A percentile compares a stretch with the other conserved stretches of the same genome.
Conservation (phyloP, 2,797 vertebrate species). For the Luscinia luscinia region DNA sequence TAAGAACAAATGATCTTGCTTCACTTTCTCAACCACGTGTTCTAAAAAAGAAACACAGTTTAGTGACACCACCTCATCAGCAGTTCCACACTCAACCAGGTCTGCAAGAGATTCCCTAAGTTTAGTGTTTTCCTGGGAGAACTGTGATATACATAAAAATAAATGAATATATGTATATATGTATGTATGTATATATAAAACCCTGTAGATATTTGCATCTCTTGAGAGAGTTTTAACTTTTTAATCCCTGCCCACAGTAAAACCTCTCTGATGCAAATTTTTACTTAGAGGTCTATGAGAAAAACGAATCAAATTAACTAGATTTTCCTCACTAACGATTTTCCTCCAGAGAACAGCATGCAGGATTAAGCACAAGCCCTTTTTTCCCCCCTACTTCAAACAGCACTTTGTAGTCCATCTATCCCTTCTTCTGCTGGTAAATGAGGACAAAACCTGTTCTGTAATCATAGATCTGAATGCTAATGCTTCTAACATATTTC, state of each 20-base stretch:
- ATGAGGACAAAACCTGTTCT: slow-evolving; percentile 4
- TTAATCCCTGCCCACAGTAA: not conserved
- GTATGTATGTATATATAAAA: not conserved
- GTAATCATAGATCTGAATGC: not conserved
- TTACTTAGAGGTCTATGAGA: not conserved
- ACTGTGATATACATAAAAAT: not conserved
- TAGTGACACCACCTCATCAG: not conserved
- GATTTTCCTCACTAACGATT: slow-evolving; percentile 10
- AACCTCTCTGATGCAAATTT: slow-evolving; percentile 1
- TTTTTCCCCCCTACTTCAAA: not conserved
- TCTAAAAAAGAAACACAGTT: not conserved
- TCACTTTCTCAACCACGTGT: not conserved
- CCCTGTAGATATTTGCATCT: not conserved
- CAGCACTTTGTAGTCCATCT: not conserved
- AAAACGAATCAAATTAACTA: not conserved
- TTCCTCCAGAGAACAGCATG: not conserved
- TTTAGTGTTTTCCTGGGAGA: not conserved
- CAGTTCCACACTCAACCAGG: not conserved
- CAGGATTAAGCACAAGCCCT: not conserved
- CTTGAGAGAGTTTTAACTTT: not conserved
- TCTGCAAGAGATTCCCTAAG: not conserved
- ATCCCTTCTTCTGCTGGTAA: not conserved
- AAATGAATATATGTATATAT: not conserved
- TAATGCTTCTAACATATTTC: not conserved
- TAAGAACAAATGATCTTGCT: not conserved